Evolutionary conservation across 1,140 invertebrate species (phyloP).

Genomic region (Neodiprion lecontei): DNA sequence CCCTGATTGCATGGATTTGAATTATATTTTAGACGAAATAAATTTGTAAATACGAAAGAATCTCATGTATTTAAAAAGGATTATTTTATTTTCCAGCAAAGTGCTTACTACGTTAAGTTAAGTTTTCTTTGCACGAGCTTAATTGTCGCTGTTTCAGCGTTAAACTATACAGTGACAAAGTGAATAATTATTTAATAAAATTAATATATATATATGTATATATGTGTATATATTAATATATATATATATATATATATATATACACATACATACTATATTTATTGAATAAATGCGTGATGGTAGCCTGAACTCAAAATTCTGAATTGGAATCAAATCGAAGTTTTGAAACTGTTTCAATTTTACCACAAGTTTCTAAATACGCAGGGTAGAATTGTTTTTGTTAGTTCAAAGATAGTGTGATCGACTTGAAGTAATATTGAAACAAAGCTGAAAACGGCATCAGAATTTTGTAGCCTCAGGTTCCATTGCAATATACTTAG

Average conservation of each 20-base stretch:
- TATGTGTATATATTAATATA: too few relatives aligned
- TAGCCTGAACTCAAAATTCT: not conserved
- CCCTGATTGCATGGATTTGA: not conserved
- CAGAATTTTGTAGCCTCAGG: conserved; percentile 1
- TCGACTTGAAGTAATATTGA: not conserved
- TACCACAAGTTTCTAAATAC: too few relatives aligned
- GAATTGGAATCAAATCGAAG: too few relatives aligned
- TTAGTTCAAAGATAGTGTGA: too few relatives aligned
- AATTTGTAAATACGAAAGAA: not conserved
- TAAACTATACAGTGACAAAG: conserved; percentile 31
- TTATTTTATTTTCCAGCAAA: conserved; percentile 22
- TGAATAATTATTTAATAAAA: not conserved
- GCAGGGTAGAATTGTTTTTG: too few relatives aligned
- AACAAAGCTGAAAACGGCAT: not conserved
- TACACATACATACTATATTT: conserved; percentile 38
- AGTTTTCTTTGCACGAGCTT: conserved; percentile 43
- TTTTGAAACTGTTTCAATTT: too few relatives aligned
- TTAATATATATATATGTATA: not conserved
- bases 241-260: too few relatives aligned
- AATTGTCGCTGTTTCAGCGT: conserved; percentile 32
- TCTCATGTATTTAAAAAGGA: not conserved
- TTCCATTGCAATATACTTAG: not conserved
- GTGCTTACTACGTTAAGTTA: conserved; percentile 34
- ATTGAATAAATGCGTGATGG: not conserved
- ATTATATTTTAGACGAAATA: not conserved